Evolutionary conservation across 2,888 invertebrate species (phyloP), one percentile per base, ranked within the genome.

Genomic region (Temnothorax unifasciatus): DNA sequence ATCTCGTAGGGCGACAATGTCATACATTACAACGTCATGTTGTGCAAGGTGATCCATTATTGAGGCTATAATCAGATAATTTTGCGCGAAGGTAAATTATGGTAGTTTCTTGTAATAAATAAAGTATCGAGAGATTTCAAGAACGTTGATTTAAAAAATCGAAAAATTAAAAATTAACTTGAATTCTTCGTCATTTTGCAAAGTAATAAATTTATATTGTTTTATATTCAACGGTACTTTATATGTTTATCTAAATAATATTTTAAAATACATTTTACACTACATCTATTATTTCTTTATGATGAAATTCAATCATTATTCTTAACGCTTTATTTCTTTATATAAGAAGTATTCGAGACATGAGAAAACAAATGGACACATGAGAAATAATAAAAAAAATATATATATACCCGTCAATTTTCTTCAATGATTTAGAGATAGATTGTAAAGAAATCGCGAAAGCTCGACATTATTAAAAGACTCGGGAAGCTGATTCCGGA

Each of bases 1-100:
- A 87, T 77, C 64, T 61, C 61, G 41, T 5, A 52, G 44, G 11
- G 29, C 11, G n/a, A 66, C 25, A 57, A 21, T 82, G 15, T 63
- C 68, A 29, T 21, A 50, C 57, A 41, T 59, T 21, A 71, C 34
- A 34, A 18, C 21, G 52, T 38, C 71, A 18, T 47, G 15, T 25
- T 57, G 25, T 18, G 18, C 25, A 59, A 38, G 29, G 4, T 61
- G 18, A 13, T 69, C 6, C 6, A 38, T 76, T 76, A 76, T 38
- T 38, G 11, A 34, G 5, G n/a, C 47, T n/a, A 6, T 6, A 34
- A 75, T 63, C 57, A 6, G 66, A 64, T 29, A n/a, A 75, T 47
- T 29, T 66, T 50, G 3, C 11, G 29, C 47, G 11, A 75, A 44
- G n/a, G 15, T 64, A 66, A 44, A 66, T 50, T 50, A 50, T 18